Evolutionary conservation across 2,888 invertebrate genomes (phyloP).

Genomic region (Plebejus argus): DNA sequence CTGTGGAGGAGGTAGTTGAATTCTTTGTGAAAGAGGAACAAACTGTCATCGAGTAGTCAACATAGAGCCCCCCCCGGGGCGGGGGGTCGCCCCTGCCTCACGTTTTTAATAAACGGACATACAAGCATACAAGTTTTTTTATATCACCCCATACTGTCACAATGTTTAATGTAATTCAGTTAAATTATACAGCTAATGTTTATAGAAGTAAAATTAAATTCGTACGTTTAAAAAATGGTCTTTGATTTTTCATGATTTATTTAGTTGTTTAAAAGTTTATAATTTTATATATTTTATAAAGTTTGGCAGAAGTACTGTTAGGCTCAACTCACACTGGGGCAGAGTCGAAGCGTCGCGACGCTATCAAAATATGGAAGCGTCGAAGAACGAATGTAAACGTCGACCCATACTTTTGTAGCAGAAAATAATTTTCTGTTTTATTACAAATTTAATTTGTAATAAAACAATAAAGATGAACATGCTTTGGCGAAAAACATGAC

Average conservation of each 20-base stretch:
- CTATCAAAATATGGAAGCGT: no score
- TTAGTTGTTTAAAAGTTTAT: no score
- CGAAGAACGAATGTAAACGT: no score
- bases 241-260: constrained; percentile 55
- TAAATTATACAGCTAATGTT: constrained; percentile 75
- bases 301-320: no score
- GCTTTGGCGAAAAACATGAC: no score
- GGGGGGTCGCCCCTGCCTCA: constrained; percentile 55
- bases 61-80: constrained; percentile 61
- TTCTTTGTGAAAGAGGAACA: constrained; percentile 98
- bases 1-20: constrained; percentile 97
- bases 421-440: no score
- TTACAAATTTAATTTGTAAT: no score
- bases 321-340: no score
- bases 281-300: no score
- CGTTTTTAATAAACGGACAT: constrained; percentile 51
- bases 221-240: constrained; percentile 71
- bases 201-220: constrained; percentile 78
- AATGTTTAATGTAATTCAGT: constrained; percentile 68
- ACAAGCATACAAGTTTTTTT: constrained; percentile 56
- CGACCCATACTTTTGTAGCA: no score
- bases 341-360: no score
- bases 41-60: constrained; percentile 87
- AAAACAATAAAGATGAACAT: no score
- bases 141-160: constrained; percentile 59